These are phyloP conservation scores for Drosophila willistoni DNA, from an alignment of 1,140 invertebrate species.

Conservation along the genomic window DNA sequence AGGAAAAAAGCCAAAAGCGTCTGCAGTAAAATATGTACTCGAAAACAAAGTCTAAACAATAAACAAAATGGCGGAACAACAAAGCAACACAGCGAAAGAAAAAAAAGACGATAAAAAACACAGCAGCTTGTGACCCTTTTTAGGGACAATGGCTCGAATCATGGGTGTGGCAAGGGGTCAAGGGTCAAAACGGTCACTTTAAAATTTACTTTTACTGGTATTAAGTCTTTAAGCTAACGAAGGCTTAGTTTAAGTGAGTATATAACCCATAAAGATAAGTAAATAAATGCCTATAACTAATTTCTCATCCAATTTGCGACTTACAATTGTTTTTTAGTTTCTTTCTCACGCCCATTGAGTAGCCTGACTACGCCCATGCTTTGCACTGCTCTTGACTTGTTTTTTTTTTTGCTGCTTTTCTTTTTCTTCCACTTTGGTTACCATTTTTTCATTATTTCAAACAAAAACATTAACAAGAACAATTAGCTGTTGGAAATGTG, in stretches of 20 bases:
- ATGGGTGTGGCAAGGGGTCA: slow-evolving; percentile 3
- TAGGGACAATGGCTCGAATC: slow-evolving; percentile 54
- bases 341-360: neutral
- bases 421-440: slow-evolving; percentile 13
- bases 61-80: slow-evolving; percentile 74
- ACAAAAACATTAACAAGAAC: slow-evolving; percentile 73
- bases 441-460: slow-evolving; percentile 46
- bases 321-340: neutral
- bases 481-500: slow-evolving; percentile 68
- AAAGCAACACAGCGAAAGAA: slow-evolving; percentile 44
- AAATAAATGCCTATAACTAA: too few species aligned
- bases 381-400: slow-evolving; percentile 18
- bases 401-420: slow-evolving; percentile 4
- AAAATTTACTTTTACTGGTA: neutral
- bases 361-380: neutral
- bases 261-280: too few species aligned
- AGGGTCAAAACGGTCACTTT: neutral
- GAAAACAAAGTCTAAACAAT: slow-evolving; percentile 78
- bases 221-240: too few species aligned
- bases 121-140: slow-evolving; percentile 75
- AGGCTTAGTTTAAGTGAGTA: too few species aligned
- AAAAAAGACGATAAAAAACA: slow-evolving; percentile 46
- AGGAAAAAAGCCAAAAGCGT: slow-evolving; percentile 62
- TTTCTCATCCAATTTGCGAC: too few species aligned
- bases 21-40: slow-evolving; percentile 70